phyloP scores from a whole-genome alignment of 2,113 vertebrate genomes.

The Nerophis lumbriciformis region DNA sequence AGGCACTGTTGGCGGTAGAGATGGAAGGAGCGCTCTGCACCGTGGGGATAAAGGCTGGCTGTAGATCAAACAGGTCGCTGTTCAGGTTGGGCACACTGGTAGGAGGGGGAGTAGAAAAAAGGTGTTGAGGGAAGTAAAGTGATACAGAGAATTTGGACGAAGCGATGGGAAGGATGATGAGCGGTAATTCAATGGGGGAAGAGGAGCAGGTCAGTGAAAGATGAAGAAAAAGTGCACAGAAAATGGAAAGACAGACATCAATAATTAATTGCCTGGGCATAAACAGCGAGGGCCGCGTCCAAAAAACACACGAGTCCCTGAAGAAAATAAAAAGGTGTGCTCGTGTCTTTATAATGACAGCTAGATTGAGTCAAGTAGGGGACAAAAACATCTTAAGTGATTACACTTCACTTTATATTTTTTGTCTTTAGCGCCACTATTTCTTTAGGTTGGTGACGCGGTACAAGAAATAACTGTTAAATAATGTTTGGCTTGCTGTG shows the following conservation, averaged over 20 bases:
- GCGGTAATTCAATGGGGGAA: not conserved
- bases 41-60: conserved; percentile 85
- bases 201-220: not conserved
- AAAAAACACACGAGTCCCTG: not conserved
- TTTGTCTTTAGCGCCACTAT: not conserved
- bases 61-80: conserved; percentile 89
- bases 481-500: too few relatives aligned
- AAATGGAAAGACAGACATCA: conserved; percentile 27
- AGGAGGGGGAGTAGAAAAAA: not conserved
- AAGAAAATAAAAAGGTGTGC: not conserved
- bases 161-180: not conserved
- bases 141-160: not conserved
- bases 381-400: too few relatives aligned
- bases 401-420: not conserved
- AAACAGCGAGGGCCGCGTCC: conserved; percentile 11
- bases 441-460: too few relatives aligned
- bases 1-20: conserved; percentile 79
- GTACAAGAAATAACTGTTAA: too few relatives aligned
- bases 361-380: too few relatives aligned
- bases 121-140: not conserved
- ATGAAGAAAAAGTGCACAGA: conserved; percentile 10
- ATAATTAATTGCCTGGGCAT: conserved; percentile 40
- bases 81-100: conserved; percentile 82
- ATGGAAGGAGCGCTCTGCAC: conserved; percentile 86
- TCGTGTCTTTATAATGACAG: too few relatives aligned